Evolutionary conservation across 1,140 invertebrate genomes (phyloP).

Genomic region (Polyergus mexicanus): DNA sequence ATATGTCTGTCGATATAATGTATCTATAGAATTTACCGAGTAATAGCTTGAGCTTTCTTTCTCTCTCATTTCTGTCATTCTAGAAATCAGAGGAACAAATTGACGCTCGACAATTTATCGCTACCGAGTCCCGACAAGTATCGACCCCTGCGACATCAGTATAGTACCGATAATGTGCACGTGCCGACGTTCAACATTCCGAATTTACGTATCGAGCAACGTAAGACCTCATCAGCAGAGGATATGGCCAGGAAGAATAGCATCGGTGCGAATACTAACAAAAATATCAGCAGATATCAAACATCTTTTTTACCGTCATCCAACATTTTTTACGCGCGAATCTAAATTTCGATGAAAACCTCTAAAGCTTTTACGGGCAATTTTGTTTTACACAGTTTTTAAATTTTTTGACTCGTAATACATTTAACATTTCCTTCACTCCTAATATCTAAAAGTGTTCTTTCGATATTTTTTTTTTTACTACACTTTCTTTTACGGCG

Average conservation of each 20-base stretch:
- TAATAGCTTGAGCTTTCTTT: not conserved
- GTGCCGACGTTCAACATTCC: conserved; percentile 94
- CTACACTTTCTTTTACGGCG: not conserved
- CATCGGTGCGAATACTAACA: conserved; percentile 86
- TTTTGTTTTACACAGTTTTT: not conserved
- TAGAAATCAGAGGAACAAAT: conserved; percentile 93
- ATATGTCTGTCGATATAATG: not conserved
- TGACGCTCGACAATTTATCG: conserved; percentile 93
- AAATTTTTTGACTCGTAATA: not conserved
- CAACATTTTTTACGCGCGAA: not conserved
- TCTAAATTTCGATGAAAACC: not conserved
- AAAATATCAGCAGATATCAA: not conserved
- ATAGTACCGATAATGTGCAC: conserved; percentile 95
- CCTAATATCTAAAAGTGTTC: too few relatives aligned
- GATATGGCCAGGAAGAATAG: conserved; percentile 95
- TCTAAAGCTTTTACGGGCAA: not conserved
- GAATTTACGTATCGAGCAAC: conserved; percentile 93
- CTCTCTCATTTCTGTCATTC: not conserved
- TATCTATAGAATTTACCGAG: not conserved
- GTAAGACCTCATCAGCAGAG: conserved; percentile 95
- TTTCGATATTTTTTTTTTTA: not conserved
- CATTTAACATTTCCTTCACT: not conserved
- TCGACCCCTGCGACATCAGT: conserved; percentile 92
- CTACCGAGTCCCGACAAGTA: conserved; percentile 92
- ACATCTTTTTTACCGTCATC: not conserved